Percentiles rank a stretch among this genome's conserved stretches.
These are phyloP conservation scores for Entelurus aequoreus DNA, from an alignment of 2,113 vertebrate genomes.

Conservation along the genomic window DNA sequence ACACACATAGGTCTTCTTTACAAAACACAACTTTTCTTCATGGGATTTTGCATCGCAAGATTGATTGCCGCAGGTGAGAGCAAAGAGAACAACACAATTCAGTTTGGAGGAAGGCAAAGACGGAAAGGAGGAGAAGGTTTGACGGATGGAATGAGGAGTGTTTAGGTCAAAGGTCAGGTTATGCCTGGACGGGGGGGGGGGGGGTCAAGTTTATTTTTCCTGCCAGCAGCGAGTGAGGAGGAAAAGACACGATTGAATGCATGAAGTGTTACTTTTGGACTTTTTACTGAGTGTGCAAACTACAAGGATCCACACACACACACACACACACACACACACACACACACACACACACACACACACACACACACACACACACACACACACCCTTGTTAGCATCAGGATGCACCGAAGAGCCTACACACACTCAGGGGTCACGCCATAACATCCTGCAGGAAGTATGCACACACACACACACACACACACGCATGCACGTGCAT, in stretches of 20 bases:
- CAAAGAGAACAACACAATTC: neutral
- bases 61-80: neutral
- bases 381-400: slow-evolving; percentile 30
- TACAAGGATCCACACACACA: slow-evolving; percentile 1
- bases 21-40: no score
- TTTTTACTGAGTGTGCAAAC: neutral
- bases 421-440: slow-evolving; percentile 44
- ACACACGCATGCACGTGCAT: slow-evolving; percentile 20
- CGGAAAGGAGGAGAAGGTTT: neutral
- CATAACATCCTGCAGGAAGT: slow-evolving; percentile 56
- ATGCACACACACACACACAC: slow-evolving; percentile 19
- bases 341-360: neutral
- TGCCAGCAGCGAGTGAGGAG: slow-evolving; percentile 21
- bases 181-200: slow-evolving; percentile 46
- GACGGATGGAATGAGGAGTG: slow-evolving; percentile 4
- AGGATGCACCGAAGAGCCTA: slow-evolving; percentile 40
- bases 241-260: neutral
- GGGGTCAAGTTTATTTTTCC: slow-evolving; percentile 76
- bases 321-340: slow-evolving; percentile 5
- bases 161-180: slow-evolving; percentile 47
- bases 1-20: no score
- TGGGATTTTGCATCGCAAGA: neutral
- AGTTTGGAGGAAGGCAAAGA: neutral
- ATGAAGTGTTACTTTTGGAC: neutral
- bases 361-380: slow-evolving; percentile 10